A percentile compares a stretch with the other conserved stretches of the same genome.
Conservation (phyloP, 2,113 vertebrate genomes). For the Coryphaenoides rupestris region DNA sequence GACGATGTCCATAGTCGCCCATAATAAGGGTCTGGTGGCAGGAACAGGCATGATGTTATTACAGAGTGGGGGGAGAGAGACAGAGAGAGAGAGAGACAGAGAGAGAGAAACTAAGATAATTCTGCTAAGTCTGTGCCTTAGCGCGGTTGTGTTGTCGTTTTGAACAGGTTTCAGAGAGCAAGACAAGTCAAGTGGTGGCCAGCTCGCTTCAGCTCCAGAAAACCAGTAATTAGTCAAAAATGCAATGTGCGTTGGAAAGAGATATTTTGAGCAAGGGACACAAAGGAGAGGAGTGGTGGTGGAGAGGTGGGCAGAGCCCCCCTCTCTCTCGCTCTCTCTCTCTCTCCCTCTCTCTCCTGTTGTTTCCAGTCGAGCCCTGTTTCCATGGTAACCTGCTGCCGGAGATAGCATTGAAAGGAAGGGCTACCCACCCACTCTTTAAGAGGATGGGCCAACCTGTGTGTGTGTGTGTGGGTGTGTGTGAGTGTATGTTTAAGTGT, state of each 20-base stretch:
- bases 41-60: constrained; percentile 63
- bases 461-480: constrained; percentile 38
- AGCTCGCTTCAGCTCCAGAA: constrained; percentile 41
- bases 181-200: constrained; percentile 55
- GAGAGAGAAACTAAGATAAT: constrained; percentile 28
- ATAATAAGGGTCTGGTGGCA: constrained; percentile 60
- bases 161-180: constrained; percentile 45
- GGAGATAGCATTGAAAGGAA: constrained; percentile 74
- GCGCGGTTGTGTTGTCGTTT: no score
- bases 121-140: constrained; percentile 31
- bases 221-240: constrained; percentile 69
- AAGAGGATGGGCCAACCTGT: constrained; percentile 72
- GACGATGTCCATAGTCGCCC: constrained; percentile 60
- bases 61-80: constrained; percentile 14
- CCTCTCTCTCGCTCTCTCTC: constrained; percentile 76
- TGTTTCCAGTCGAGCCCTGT: constrained; percentile 80
- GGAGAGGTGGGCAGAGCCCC: constrained; percentile 73
- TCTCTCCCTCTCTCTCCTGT: constrained; percentile 72
- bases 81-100: neutral
- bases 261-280: constrained; percentile 63
- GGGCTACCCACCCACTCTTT: constrained; percentile 68
- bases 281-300: constrained; percentile 65
- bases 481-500: constrained; percentile 9
- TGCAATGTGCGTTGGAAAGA: constrained; percentile 43
- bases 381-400: constrained; percentile 78